Evolutionary conservation across 2,888 invertebrate genomes (phyloP), one percentile per base, ranked within the genome.

Genomic region (Actias luna): DNA sequence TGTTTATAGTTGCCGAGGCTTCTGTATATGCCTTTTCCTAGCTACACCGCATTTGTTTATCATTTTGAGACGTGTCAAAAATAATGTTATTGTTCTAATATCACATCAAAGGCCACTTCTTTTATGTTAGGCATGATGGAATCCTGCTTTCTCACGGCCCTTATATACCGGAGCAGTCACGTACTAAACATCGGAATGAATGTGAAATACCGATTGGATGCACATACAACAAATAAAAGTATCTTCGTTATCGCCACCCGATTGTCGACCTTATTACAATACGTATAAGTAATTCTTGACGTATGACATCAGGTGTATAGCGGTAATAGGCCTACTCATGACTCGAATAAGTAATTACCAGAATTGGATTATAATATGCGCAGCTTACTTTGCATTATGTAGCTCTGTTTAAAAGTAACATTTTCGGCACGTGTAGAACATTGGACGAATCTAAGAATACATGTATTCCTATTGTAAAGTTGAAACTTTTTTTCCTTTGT

Each of bases 101-200:
- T 66, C 66, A 68, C 67, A 70, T 72, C 74, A 67, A 72, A 69
- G 69, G 71, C 73, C 76, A 75, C 73, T 75, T 79, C 78, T 71
- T 74, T 71, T 72, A 68, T 73, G 69, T 71, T 65, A 72, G 71
- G 68, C 82, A 78, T 77, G 79, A 74, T 65, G 79, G 83, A 78
- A 84, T 78, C 81, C 79, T 74, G 72, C 80, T 82, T 88, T 88
- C 89, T 83, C 89, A 89, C 89, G 89, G 88, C 85, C 84, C 77
- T 78, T 72, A 66, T 68, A 67, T 65, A 71, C 72, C 72, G 73
- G 75, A 78, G 73, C 78, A 68, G 75, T 76, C 82, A 83, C 81
- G 83, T 81, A 77, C 74, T 63, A 75, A 73, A 73, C 76, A 70
- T 73, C 72, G 76, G 78, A 74, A 71, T 79, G 84, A 85, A 85